These are phyloP conservation scores for Heloderma charlesbogerti DNA, from an alignment of 2,113 vertebrate genomes.

Conservation along the genomic window DNA sequence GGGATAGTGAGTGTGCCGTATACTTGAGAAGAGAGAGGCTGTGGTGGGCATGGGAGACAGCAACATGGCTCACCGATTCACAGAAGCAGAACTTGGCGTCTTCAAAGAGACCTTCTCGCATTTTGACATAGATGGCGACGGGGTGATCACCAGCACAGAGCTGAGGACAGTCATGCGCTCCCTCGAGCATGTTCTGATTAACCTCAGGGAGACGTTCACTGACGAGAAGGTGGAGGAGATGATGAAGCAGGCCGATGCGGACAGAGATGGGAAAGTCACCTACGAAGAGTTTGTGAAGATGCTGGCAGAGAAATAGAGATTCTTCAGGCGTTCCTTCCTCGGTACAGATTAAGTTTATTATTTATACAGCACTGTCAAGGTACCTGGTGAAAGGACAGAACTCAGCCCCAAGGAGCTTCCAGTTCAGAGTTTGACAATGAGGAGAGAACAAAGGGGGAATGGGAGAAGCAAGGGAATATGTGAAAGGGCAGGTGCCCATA, in stretches of 20 bases:
- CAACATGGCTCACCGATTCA: conserved; percentile 61
- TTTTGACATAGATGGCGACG: conserved; percentile 88
- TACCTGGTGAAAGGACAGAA: no score
- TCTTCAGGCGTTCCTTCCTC: conserved; percentile 64
- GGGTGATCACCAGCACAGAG: conserved; percentile 86
- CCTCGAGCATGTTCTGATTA: conserved; percentile 74
- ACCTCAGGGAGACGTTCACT: neutral
- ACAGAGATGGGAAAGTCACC: conserved; percentile 78
- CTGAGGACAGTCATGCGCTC: conserved; percentile 88
- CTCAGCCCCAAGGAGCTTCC: neutral
- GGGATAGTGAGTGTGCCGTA: neutral
- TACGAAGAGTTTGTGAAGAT: conserved; percentile 70
- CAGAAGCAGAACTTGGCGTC: conserved; percentile 70
- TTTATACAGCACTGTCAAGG: no score
- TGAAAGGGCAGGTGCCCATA: no score
- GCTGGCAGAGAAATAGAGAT: conserved; percentile 79
- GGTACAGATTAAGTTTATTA: neutral
- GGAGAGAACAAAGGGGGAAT: neutral
- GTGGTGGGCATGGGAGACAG: neutral
- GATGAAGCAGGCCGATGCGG: neutral
- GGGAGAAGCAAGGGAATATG: neutral
- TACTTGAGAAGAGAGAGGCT: neutral
- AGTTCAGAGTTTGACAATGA: neutral
- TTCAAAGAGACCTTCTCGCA: conserved; percentile 89
- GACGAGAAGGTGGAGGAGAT: neutral